Evolutionary conservation across 2,888 invertebrate genomes (phyloP), one percentile per base, ranked within the genome.

Genomic region (Amblyjoppa proteus): DNA sequence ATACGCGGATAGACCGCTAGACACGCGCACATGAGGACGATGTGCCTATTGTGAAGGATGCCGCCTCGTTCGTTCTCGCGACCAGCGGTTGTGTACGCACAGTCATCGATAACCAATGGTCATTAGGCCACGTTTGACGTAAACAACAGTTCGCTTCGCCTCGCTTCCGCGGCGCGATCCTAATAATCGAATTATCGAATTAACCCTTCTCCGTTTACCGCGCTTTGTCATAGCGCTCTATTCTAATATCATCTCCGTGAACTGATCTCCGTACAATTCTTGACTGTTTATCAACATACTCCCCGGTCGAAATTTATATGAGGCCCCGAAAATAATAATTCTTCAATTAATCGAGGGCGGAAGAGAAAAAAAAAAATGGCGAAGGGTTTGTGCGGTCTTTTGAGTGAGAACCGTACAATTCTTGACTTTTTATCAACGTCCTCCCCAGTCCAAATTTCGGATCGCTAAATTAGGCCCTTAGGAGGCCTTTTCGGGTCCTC

Each of bases 21-120:
- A 71, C n/a, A 49, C 51, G 38, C 80, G 71, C 49, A 58, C 71
- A 49, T 38, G 64, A 68, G 45, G 64, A 84, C 56, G 61, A 76
- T 38, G 66, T 34, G 34, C n/a, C 64, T 64, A 34, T 64, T 64
- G n/a, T 34, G 34, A 16, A 31, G 45, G 56, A 13, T 70, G 56
- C 53, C 45, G 77, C 66, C 31, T 56, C 68, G 80, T 70, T 80
- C 56, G 64, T 66, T 70, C 74, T 38, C 66, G 51, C 61, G 81
- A 77, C 69, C 73, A 5, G 75, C 66, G 74, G 69, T 77, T 66
- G 73, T 58, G 56, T 11, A 66, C 64, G 64, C 41, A 58, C 58
- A 81, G 78, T 81, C 81, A 81, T 84, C 81, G 84, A 84, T 84
- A 81, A 78, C 80, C 76, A 64, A 81, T 45, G 77, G 81, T 84